phyloP scores from a whole-genome alignment of 1,140 invertebrate genomes.

The Drosophila tristis region DNA sequence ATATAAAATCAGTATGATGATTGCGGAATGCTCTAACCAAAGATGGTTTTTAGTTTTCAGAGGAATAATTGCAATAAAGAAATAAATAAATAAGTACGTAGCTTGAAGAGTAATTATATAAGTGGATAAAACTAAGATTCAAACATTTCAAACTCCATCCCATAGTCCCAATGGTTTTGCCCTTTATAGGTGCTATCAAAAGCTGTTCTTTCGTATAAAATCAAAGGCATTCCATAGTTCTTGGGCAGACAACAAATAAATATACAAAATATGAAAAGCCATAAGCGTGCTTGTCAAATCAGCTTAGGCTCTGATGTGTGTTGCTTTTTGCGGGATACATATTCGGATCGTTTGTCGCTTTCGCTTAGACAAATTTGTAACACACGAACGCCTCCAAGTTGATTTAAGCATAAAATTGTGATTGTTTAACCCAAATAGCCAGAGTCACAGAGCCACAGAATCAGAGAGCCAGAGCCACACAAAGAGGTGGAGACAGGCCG shows the following conservation, averaged over 20 bases:
- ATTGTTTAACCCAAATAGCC: constrained; percentile 77
- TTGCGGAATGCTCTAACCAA: constrained; percentile 44
- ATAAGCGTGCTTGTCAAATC: constrained; percentile 67
- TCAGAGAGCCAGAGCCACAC: neutral
- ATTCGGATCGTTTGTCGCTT: constrained; percentile 32
- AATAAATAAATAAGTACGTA: no score
- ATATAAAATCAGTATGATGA: neutral
- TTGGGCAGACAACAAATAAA: constrained; percentile 13
- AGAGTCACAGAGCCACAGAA: neutral
- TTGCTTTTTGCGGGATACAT: constrained; percentile 15
- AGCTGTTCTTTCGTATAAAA: neutral
- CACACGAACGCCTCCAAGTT: constrained; percentile 72
- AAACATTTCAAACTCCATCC: neutral
- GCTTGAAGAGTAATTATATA: no score
- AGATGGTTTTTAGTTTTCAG: neutral
- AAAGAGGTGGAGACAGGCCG: constrained; percentile 4
- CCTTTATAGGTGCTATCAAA: neutral
- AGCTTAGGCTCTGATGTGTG: constrained; percentile 42
- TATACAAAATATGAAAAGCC: constrained; percentile 21
- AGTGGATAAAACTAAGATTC: no score
- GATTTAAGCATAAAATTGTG: constrained; percentile 67
- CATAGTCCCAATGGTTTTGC: neutral
- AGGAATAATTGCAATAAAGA: constrained; percentile 9
- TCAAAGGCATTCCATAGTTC: constrained; percentile 7
- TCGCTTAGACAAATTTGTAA: constrained; percentile 67